A percentile compares a stretch with the other conserved stretches of the same genome.
These are phyloP conservation scores for Drosophila aff. DNA, from an alignment of 1,140 invertebrate species.

Conservation along the genomic window DNA sequence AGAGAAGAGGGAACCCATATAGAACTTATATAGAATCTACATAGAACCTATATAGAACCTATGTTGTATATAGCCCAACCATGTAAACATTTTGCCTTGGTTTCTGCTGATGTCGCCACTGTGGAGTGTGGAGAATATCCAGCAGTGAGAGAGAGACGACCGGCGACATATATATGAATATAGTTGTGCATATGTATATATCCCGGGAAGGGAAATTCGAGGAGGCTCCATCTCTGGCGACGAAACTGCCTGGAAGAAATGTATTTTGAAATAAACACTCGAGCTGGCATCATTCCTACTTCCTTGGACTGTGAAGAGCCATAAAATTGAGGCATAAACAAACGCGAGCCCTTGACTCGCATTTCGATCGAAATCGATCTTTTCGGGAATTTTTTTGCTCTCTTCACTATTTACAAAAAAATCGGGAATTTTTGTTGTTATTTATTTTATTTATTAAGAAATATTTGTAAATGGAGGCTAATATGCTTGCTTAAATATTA, in stretches of 20 bases:
- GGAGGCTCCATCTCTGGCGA: background rate
- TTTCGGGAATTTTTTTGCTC: background rate
- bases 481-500: too few species aligned
- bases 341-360: background rate
- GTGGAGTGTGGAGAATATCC: background rate
- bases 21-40: background rate
- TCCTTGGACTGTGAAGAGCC: background rate
- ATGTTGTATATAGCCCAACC: background rate
- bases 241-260: background rate
- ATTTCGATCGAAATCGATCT: background rate
- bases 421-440: background rate
- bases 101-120: background rate
- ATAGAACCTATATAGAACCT: background rate
- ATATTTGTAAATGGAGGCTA: background rate
- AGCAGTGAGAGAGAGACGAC: background rate
- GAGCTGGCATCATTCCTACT: background rate
- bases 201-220: background rate
- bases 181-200: background rate
- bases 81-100: conserved; percentile 3
- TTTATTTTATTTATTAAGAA: background rate
- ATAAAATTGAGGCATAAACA: background rate
- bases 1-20: background rate
- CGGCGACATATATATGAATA: background rate
- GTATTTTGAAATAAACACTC: background rate
- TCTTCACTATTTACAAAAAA: background rate